Evolutionary conservation across 2,113 vertebrate genomes (phyloP), one percentile per base, ranked within the genome.

Genomic region (Gyps fulvus): DNA sequence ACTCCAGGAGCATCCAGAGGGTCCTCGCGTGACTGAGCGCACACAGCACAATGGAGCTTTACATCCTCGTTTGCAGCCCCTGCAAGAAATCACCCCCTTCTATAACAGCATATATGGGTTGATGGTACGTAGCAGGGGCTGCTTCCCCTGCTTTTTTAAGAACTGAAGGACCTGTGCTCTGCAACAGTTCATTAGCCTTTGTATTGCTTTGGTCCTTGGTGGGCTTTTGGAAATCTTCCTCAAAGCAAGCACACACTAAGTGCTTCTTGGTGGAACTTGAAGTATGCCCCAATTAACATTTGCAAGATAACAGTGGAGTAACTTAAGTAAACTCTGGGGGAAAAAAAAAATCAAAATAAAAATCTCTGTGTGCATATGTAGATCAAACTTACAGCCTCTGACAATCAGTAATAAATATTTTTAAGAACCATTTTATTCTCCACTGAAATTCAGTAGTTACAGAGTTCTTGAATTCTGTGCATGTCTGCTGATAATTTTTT

Each of bases 321-420:
- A 70, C 45, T 73, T 83, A 57, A 36, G 54, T 76, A 78, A 92
- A 83, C 26, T 81, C 47, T 5, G 8, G 12, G 17, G 23, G 2
- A 0, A 1, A 29, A 22, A 47, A 17, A 15, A 38, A 31, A 3
- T 4, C 21, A 31, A 69, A 93, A 76, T n/a, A 72, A 80, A 88
- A 86, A 45, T 81, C 26, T 49, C 29, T 23, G 4, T 57, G 16
- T 38, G 14, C 65, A 18, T 54, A 20, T 31, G 29, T 50, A 78
- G 59, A 54, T 91, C 50, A 84, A 83, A 78, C 59, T 94, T 89
- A 71, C 18, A 82, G 57, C 47, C 27, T 79, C 65, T 84, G 57
- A 82, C 73, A 65, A 62, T 71, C 65, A 71, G 47, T 82, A 73
- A 67, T 92, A 83, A 93, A 81, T 88, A 83, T 71, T 94, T 95